phyloP scores from a whole-genome alignment of 2,888 invertebrate species.

The Morpho achilles region DNA sequence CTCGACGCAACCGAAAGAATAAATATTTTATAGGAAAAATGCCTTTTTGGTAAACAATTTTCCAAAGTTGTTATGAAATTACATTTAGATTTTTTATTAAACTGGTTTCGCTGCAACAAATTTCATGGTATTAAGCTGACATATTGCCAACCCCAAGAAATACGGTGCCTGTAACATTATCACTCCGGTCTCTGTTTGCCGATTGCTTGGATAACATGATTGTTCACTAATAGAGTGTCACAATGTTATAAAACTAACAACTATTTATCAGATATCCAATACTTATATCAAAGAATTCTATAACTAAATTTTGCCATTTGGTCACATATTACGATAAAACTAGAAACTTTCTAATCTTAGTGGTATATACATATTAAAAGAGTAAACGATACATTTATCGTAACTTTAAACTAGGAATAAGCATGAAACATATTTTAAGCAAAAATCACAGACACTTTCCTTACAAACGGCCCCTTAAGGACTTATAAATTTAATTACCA shows the following conservation, averaged over 20 bases:
- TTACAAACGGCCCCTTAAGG: conserved; percentile 54
- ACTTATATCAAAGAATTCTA: conserved; percentile 38
- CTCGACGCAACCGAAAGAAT: too few species aligned
- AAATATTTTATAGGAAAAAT: too few species aligned
- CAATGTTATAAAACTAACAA: conserved; percentile 9
- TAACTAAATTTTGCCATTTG: conserved; percentile 44
- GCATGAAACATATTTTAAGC: conserved; percentile 68
- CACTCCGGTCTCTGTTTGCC: not conserved
- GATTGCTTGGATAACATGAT: not conserved
- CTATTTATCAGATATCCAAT: conserved; percentile 31
- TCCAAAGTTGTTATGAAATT: too few species aligned
- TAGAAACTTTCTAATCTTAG: conserved; percentile 53
- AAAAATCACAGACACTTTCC: conserved; percentile 77
- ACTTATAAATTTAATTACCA: conserved; percentile 13
- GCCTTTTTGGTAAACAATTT: too few species aligned
- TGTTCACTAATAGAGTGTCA: conserved; percentile 2
- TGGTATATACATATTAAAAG: conserved; percentile 61
- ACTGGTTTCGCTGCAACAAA: too few species aligned
- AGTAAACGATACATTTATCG: conserved; percentile 47
- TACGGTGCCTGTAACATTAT: too few species aligned
- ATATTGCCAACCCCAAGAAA: too few species aligned
- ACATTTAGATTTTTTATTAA: too few species aligned
- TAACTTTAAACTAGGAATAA: conserved; percentile 63
- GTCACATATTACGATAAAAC: conserved; percentile 59
- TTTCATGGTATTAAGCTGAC: too few species aligned